phyloP scores from a whole-genome alignment of 1,140 invertebrate genomes.

The Lasioglossum baleicum region DNA sequence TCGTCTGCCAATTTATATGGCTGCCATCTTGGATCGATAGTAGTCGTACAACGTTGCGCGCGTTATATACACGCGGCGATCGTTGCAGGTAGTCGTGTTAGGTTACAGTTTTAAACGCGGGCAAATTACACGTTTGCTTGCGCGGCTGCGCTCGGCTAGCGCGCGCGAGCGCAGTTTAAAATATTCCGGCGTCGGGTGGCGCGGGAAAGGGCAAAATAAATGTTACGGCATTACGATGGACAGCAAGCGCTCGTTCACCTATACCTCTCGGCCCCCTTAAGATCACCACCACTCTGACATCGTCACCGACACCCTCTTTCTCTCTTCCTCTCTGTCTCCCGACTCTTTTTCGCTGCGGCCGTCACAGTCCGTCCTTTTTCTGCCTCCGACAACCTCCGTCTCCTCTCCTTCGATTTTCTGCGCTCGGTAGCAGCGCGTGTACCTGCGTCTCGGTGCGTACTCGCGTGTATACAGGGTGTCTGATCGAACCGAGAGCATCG shows the following conservation, averaged over 20 bases:
- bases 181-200: slow-evolving; percentile 72
- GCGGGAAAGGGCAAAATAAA: slow-evolving; percentile 78
- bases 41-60: slow-evolving; percentile 67
- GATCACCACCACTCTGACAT: slow-evolving; percentile 10
- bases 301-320: slow-evolving; percentile 35
- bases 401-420: no score
- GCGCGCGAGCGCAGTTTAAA: slow-evolving; percentile 66
- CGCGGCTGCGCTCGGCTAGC: background rate
- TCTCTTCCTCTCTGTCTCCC: background rate
- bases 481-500: no score
- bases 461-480: no score
- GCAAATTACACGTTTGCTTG: slow-evolving; percentile 75
- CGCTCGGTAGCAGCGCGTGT: no score
- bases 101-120: slow-evolving; percentile 77
- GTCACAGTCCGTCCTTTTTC: background rate
- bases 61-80: slow-evolving; percentile 47
- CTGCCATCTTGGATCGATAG: slow-evolving; percentile 77
- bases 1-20: slow-evolving; percentile 73
- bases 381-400: no score
- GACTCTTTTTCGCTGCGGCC: background rate
- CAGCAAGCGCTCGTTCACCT: slow-evolving; percentile 64
- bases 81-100: slow-evolving; percentile 74
- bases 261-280: slow-evolving; percentile 52
- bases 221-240: slow-evolving; percentile 76
- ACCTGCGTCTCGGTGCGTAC: no score